Conservation (phyloP, 2,113 vertebrate genomes). For the Prolemur simus region DNA sequence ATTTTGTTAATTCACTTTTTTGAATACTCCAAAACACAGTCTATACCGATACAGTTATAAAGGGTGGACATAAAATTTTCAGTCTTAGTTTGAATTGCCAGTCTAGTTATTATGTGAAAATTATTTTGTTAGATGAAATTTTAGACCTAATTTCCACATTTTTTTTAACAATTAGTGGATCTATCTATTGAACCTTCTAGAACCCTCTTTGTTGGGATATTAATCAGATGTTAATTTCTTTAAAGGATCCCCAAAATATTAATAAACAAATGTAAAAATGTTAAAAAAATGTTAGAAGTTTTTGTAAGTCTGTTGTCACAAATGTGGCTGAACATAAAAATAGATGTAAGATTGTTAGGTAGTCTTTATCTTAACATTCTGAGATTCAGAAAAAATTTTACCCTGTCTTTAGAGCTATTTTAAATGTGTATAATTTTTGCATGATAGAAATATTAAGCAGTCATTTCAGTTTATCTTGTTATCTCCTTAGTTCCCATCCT, state of each 20-base stretch:
- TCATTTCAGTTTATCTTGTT: conserved; percentile 8
- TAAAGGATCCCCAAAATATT: not conserved
- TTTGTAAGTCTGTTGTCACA: conserved; percentile 13
- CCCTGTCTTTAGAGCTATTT: not conserved
- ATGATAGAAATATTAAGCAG: not conserved
- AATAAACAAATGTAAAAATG: conserved; percentile 28
- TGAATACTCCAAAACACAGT: not conserved
- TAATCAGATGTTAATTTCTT: conserved; percentile 60
- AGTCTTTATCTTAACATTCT: conserved; percentile 19
- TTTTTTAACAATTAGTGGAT: not conserved
- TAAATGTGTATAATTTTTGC: not conserved
- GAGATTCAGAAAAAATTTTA: not conserved
- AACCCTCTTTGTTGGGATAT: conserved; percentile 33
- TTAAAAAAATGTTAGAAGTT: not conserved
- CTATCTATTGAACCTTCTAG: conserved; percentile 1
- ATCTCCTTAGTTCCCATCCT: conserved; percentile 16
- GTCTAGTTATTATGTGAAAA: conserved; percentile 12
- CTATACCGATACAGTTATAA: not conserved
- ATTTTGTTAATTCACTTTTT: not conserved
- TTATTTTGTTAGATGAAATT: conserved; percentile 41
- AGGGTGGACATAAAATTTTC: not conserved
- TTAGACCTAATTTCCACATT: not conserved
- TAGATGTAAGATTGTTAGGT: not conserved
- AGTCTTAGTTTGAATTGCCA: conserved; percentile 21
- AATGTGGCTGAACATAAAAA: conserved; percentile 35